Evolutionary conservation across 2,888 invertebrate genomes (phyloP).

Genomic region (Leptinotarsa haldemani): DNA sequence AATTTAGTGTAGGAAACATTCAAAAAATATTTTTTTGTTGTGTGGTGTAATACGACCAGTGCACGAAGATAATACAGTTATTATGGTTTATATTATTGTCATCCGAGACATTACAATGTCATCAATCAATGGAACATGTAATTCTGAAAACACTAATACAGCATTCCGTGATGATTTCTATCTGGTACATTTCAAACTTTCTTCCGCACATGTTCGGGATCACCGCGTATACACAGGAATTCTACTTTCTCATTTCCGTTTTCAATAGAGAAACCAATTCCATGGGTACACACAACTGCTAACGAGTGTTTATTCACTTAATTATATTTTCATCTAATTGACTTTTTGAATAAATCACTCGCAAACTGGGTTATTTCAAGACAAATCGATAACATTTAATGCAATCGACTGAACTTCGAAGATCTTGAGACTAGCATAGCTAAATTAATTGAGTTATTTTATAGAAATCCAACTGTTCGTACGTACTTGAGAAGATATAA

Average conservation of each 20-base stretch:
- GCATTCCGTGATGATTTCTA: not conserved
- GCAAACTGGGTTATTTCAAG: slow-evolving; percentile 17
- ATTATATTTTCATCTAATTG: slow-evolving; percentile 17
- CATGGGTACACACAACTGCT: slow-evolving; percentile 10
- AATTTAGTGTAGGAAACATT: too few species aligned
- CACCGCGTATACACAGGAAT: slow-evolving; percentile 3
- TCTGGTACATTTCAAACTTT: not conserved
- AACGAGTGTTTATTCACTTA: slow-evolving; percentile 21
- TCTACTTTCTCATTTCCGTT: slow-evolving; percentile 25
- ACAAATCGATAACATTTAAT: slow-evolving; percentile 2
- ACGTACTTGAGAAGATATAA: slow-evolving; percentile 17
- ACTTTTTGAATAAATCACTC: slow-evolving; percentile 22
- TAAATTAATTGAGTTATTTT: slow-evolving; percentile 23
- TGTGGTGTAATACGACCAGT: too few species aligned
- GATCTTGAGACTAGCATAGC: not conserved
- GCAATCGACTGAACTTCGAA: slow-evolving; percentile 14
- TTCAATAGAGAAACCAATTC: slow-evolving; percentile 13
- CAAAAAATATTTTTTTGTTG: too few species aligned
- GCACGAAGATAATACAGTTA: too few species aligned
- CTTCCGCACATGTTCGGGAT: slow-evolving; percentile 3
- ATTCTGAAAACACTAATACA: too few species aligned
- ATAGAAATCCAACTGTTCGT: slow-evolving; percentile 14
- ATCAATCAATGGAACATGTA: too few species aligned
- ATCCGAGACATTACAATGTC: too few species aligned
- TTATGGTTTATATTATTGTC: too few species aligned